Percentiles rank a stretch among this genome's conserved stretches.
Evolutionary conservation across 2,113 vertebrate species (phyloP).

Genomic region (Sciurus niger): DNA sequence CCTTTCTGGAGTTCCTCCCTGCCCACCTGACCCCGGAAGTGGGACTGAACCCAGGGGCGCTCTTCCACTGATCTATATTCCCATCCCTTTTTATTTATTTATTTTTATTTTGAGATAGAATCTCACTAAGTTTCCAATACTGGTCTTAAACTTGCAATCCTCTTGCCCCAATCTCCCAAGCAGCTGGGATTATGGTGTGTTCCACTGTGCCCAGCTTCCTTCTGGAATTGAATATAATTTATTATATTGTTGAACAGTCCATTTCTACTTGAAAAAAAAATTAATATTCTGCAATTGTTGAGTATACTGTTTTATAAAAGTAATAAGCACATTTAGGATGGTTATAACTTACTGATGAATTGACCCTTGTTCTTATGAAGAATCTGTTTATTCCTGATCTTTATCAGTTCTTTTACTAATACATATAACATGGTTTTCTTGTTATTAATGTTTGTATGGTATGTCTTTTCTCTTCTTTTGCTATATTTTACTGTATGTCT

Average conservation of each 20-base stretch:
- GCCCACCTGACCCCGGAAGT: no score
- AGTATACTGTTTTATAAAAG: neutral
- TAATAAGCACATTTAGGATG: neutral
- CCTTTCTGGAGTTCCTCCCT: no score
- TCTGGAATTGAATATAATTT: conserved; percentile 50
- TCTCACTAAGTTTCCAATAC: no score
- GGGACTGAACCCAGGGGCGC: no score
- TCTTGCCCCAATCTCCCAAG: no score
- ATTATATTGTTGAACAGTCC: neutral
- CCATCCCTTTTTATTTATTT: no score
- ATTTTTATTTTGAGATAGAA: no score
- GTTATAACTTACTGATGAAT: neutral
- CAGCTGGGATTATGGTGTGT: no score
- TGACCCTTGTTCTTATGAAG: neutral
- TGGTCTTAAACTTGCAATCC: no score
- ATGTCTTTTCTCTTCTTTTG: neutral
- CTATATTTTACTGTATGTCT: neutral
- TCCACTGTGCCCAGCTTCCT: neutral
- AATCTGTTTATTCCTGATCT: neutral
- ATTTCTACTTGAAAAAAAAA: conserved; percentile 12
- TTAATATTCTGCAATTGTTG: neutral
- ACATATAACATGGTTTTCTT: neutral
- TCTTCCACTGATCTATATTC: no score
- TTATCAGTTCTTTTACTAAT: conserved; percentile 15
- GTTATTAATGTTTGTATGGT: neutral